phyloP scores from a whole-genome alignment of 1,140 invertebrate genomes.

The Ceratosolen solmsi region DNA sequence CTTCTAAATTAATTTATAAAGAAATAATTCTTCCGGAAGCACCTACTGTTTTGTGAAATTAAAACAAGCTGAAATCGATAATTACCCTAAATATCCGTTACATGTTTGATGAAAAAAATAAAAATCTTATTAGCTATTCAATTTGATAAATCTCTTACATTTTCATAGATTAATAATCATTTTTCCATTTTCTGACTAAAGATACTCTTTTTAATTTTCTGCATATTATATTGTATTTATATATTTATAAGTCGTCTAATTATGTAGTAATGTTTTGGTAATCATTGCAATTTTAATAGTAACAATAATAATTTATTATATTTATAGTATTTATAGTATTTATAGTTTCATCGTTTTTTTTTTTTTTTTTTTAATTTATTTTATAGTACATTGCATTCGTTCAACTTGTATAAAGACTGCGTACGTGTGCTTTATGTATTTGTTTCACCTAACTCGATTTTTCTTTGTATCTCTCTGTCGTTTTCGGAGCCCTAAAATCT shows the following conservation, averaged over 20 bases:
- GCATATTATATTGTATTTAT: slow-evolving; percentile 49
- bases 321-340: slow-evolving; percentile 57
- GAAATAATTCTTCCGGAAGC: not conserved
- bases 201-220: slow-evolving; percentile 30
- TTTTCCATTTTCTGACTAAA: slow-evolving; percentile 21
- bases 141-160: not conserved
- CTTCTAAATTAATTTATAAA: not conserved
- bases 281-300: slow-evolving; percentile 66
- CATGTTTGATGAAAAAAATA: slow-evolving; percentile 11
- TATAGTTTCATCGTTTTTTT: too few species aligned
- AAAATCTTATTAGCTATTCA: not conserved
- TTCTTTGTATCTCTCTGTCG: slow-evolving; percentile 27
- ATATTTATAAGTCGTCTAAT: slow-evolving; percentile 61
- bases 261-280: slow-evolving; percentile 64
- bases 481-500: slow-evolving; percentile 65
- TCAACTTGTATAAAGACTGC: slow-evolving; percentile 68
- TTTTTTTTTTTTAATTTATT: too few species aligned
- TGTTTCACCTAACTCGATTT: not conserved
- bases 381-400: slow-evolving; percentile 66
- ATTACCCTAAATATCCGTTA: not conserved
- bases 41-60: not conserved
- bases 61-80: not conserved
- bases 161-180: not conserved
- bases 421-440: slow-evolving; percentile 35
- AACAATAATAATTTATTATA: slow-evolving; percentile 71